phyloP scores from a whole-genome alignment of 2,888 invertebrate genomes.

The Drosophila subsilvestris region DNA sequence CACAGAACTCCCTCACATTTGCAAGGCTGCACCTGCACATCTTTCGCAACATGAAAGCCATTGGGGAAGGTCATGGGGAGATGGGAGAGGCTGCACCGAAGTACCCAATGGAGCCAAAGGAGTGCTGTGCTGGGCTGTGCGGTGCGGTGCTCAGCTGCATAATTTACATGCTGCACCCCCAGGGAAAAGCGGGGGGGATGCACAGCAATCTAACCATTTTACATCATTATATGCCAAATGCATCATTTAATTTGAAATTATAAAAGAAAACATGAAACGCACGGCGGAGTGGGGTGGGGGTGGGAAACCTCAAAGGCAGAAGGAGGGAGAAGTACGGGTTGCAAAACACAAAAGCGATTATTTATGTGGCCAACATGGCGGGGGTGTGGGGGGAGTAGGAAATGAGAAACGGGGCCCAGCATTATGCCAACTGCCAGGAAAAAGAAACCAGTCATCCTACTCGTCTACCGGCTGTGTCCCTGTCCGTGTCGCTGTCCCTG shows the following conservation, averaged over 20 bases:
- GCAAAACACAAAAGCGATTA: constrained; percentile 68
- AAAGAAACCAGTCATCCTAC: constrained; percentile 30
- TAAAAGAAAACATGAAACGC: constrained; percentile 61
- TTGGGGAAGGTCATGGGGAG: constrained; percentile 65
- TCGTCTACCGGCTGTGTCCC: constrained; percentile 11
- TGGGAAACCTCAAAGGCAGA: constrained; percentile 10
- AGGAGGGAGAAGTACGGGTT: constrained; percentile 19
- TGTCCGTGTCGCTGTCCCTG: constrained; percentile 48
- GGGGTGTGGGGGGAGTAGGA: not conserved
- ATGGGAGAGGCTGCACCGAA: constrained; percentile 18
- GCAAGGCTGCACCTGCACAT: constrained; percentile 7
- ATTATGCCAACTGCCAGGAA: constrained; percentile 43
- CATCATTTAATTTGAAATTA: constrained; percentile 79
- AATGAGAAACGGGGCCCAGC: constrained; percentile 10
- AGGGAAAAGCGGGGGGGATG: not conserved
- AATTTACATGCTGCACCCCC: constrained; percentile 51
- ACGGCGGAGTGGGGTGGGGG: not conserved
- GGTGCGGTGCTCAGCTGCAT: constrained; percentile 33
- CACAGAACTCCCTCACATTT: not conserved
- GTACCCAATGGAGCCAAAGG: constrained; percentile 21
- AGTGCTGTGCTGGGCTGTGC: constrained; percentile 6
- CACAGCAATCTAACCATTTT: constrained; percentile 51
- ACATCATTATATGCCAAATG: constrained; percentile 76
- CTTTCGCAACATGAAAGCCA: constrained; percentile 45
- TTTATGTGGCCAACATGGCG: constrained; percentile 52